phyloP scores from a whole-genome alignment of 2,797 vertebrate genomes.

The Myripristis jacobus region DNA sequence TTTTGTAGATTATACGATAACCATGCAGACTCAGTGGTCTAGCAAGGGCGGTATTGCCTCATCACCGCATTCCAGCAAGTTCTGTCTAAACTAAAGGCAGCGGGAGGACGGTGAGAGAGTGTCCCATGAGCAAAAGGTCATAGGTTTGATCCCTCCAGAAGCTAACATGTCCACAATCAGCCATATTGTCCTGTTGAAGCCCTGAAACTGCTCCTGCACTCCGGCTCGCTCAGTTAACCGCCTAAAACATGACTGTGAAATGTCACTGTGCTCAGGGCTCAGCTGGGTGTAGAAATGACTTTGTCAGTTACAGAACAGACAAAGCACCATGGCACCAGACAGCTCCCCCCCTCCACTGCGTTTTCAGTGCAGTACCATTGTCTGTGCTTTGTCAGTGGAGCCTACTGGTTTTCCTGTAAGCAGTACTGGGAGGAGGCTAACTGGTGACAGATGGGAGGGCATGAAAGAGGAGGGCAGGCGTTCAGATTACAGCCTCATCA shows the following conservation, averaged over 20 bases:
- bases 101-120: no score
- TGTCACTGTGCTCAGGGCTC: neutral
- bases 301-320: neutral
- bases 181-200: no score
- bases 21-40: no score
- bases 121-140: no score
- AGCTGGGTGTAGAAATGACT: neutral
- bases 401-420: slow-evolving; percentile 52
- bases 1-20: no score
- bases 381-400: slow-evolving; percentile 32
- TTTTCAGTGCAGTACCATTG: slow-evolving; percentile 38
- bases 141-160: no score
- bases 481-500: slow-evolving; percentile 82
- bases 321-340: neutral
- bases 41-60: no score
- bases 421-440: slow-evolving; percentile 45
- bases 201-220: no score
- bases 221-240: no score
- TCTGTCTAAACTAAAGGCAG: no score
- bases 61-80: no score
- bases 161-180: no score
- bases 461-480: slow-evolving; percentile 51
- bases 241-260: neutral
- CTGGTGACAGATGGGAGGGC: slow-evolving; percentile 55
- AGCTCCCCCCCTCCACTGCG: neutral